Evolutionary conservation across 2,888 invertebrate species (phyloP).

Genomic region (Drosophila demipolita): DNA sequence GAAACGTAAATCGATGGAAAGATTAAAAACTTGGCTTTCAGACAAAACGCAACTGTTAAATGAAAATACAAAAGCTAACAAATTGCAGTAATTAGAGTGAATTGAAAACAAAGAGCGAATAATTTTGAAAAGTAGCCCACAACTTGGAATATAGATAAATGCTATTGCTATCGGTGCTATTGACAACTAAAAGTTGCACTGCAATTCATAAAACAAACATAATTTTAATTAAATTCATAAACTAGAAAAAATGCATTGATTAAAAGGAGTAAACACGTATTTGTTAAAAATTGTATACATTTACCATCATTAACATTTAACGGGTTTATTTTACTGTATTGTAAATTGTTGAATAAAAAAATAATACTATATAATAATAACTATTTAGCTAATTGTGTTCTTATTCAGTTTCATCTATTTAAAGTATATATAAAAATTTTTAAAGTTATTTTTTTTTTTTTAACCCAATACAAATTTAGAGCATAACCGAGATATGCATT

Average conservation of each 20-base stretch:
- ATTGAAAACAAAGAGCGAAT: constrained; percentile 62
- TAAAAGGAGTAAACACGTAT: neutral
- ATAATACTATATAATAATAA: too few relatives aligned
- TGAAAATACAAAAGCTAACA: constrained; percentile 63
- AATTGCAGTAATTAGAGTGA: constrained; percentile 61
- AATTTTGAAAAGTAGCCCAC: constrained; percentile 40
- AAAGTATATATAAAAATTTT: neutral
- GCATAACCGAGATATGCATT: constrained; percentile 10
- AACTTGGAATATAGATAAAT: constrained; percentile 13
- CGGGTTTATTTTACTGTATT: neutral
- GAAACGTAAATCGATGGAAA: neutral
- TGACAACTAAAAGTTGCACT: neutral
- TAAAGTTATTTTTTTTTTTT: neutral
- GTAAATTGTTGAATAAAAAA: neutral
- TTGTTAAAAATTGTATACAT: neutral
- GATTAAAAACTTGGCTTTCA: constrained; percentile 10
- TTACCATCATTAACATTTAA: neutral
- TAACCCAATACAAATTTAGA: constrained; percentile 17
- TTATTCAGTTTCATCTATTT: neutral
- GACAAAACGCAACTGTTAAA: constrained; percentile 47
- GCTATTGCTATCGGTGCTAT: neutral
- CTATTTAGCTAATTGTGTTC: too few relatives aligned
- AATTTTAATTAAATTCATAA: neutral
- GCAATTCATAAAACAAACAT: neutral
- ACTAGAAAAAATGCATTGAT: neutral